Percentiles rank a stretch among this genome's conserved stretches.
phyloP scores from a whole-genome alignment of 2,113 vertebrate species.

The Myotis yumanensis region DNA sequence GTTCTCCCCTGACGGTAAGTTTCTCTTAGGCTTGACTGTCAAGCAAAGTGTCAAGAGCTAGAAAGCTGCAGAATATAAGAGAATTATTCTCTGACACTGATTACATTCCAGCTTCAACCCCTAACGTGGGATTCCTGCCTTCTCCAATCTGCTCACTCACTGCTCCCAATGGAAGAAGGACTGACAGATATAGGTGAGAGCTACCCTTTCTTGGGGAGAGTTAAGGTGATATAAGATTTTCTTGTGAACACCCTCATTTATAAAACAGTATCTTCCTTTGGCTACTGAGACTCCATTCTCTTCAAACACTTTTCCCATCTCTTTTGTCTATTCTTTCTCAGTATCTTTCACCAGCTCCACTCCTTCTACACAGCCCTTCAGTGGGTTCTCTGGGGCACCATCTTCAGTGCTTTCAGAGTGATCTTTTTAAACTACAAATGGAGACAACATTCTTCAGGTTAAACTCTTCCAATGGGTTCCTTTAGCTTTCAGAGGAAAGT shows the following conservation, averaged over 20 bases:
- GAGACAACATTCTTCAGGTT: neutral
- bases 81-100: neutral
- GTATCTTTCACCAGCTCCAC: neutral
- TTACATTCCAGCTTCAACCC: neutral
- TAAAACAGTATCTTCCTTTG: neutral
- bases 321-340: neutral
- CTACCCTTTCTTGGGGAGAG: neutral
- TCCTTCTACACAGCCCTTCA: neutral
- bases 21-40: neutral
- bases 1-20: neutral
- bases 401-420: neutral
- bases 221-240: neutral
- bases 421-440: conserved; percentile 31
- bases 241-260: neutral
- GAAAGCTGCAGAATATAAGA: neutral
- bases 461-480: neutral
- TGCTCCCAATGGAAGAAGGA: neutral
- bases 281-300: neutral
- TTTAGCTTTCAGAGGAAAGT: conserved; percentile 14
- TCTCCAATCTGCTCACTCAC: neutral
- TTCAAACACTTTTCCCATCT: neutral
- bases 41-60: neutral
- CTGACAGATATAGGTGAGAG: neutral
- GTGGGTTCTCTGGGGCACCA: neutral
- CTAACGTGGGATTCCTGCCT: too few relatives aligned